Conservation (phyloP, 2,113 vertebrate genomes). For the Gopherus evgoodei region DNA sequence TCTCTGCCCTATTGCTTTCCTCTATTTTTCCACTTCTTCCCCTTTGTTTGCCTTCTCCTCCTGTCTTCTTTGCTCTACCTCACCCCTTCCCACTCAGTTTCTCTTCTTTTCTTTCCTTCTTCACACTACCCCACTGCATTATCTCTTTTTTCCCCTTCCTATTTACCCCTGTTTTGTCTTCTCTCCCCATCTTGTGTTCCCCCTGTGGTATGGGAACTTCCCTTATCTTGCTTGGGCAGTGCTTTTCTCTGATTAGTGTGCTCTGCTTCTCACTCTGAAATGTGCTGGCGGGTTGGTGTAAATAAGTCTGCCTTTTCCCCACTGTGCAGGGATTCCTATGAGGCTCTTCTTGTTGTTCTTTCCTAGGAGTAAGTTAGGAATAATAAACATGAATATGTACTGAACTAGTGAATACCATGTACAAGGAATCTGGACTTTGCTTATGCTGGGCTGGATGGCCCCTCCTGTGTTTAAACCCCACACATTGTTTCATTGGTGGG, state of each 20-base stretch:
- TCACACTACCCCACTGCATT: not conserved
- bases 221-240: not conserved
- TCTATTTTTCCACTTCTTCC: conserved; percentile 12
- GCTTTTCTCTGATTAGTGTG: not conserved
- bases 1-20: conserved; percentile 16
- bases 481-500: not conserved
- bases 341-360: not conserved
- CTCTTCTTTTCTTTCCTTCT: not conserved
- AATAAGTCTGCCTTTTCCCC: not conserved
- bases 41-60: not conserved
- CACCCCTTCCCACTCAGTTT: not conserved
- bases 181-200: not conserved
- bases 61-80: conserved; percentile 4
- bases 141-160: not conserved
- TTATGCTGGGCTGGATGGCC: not conserved
- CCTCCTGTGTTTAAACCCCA: not conserved
- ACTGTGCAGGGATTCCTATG: rapidly evolving
- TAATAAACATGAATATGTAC: not conserved
- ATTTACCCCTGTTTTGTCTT: not conserved
- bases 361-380: not conserved
- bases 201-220: not conserved
- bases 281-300: not conserved
- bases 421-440: not conserved
- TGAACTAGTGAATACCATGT: not conserved
- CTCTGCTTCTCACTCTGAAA: not conserved